Base-by-base conservation (phyloP, 1,140 invertebrate genomes). In the Gerris buenoi region DNA sequence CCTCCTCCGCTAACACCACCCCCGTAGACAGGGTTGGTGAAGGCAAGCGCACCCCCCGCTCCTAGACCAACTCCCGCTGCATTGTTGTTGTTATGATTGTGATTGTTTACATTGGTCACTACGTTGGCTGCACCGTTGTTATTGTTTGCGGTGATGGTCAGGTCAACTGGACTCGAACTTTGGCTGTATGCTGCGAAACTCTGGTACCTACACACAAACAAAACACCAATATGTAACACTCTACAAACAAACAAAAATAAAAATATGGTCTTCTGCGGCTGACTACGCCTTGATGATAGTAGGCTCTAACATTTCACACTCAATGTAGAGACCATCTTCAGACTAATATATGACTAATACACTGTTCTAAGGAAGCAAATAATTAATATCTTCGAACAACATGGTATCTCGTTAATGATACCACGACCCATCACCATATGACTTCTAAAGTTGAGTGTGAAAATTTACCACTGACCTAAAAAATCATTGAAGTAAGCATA, bases 161-260 rank as follows among this genome's bases (percentile, higher is more conserved):
- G 81, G 74, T 93, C 90, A 1, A 92, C 88, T n/a, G 91, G 90
- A 74, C 89, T 92, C 71, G 87, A 91, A 67, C 89, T 92, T 75
- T 92, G 90, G 73, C 90, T 93, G 75, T 91, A 92, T 3, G 89
- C 90, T 2, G 89, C 88, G 73, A 93, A 91, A 72, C 90, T 93
- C 77, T 95, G 91, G 75, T 94, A 95, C 1, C 66, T 67, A 25
- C 26, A 60, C 33, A 46, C 25, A 60, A 25, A 22, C 3, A 27
- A 67, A 22, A 60, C 14, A 66, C 65, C 91, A 91, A 1, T 90
- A 93, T 25, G 89, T 91, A 1, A 88, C 89, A 65, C 90, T 87
- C 68, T 88, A 90, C 23, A 88, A 90, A 33, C 90, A 74, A 66
- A 89, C 88, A 68, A 89, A 88, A 66, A 93, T 90, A 1, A 88